Base-by-base conservation (phyloP, 2,113 vertebrate species). In the Chaetops frenatus region DNA sequence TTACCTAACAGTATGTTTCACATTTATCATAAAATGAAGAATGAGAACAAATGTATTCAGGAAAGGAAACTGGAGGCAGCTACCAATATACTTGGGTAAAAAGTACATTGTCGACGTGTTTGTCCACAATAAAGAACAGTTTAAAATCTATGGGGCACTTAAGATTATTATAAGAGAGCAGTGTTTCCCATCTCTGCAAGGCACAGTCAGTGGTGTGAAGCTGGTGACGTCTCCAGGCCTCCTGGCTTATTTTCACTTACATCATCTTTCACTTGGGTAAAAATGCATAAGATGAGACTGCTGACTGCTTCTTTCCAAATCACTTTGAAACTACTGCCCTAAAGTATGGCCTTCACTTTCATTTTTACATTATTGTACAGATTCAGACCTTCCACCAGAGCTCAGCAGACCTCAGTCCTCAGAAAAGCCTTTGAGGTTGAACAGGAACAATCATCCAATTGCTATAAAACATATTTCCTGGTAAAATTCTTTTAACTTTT, bases 221-320 rank as follows among this genome's bases (percentile, higher is more conserved):
- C 24, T 62, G 61, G 28, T 54, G 51, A 71, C 0, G 0, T 54
- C 47, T 64, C 25, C 48, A 42, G 35, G 65, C 67, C 57, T 54
- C 48, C 44, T 47, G 56, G 53, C 12, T 90, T 64, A 79, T 47
- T 79, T 50, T 79, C 69, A 50, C 31, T 58, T 40, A 24, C 22
- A 56, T 22, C 45, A 81, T 36, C 45, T 81, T 86, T 81, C 78
- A 21, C 24, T 65, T 1, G 3, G 12, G 31, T 81, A 53, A 81
- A 83, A 81, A 35, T 0, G 0, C 42, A 28, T 0, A 40, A 14
- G 11, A 23, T 23, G 18, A 50, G 25, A 86, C 8, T 33, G 38
- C 31, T 60, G 16, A 35, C 42, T 54, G 40, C 36, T 74, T 60
- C 31, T 17, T 51, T 25, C 31, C 81, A 42, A 78, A 88, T 47